Evolutionary conservation across 2,888 invertebrate genomes (phyloP), one percentile per base, ranked within the genome.

Genomic region (Dasysyrphus albostriatus): DNA sequence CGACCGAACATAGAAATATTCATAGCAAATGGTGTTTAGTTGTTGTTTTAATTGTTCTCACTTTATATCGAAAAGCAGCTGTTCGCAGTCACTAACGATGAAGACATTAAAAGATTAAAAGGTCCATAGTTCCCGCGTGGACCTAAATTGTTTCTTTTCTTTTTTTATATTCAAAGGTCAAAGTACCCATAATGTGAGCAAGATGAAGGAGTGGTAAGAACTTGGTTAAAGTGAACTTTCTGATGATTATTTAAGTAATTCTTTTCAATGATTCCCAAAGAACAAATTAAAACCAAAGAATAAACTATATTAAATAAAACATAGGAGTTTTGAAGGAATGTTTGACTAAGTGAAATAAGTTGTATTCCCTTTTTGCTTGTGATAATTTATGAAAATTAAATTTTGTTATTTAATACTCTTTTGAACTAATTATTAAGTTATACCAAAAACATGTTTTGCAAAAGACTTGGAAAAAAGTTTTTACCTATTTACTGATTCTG

Each of bases 221-320:
- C n/a, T 32, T 54, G 14, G 7, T n/a, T 14, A 4, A 14, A 7
- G 0, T 14, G 1, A 51, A 16, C 72, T 78, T 67, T 54, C 77
- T 12, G 32, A 73, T 83, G 73, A 54, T 54, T 14, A 32, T 54
- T 83, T 78, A 69, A 73, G 61, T 44, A 69, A 83, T 67, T 73
- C 69, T 44, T 77, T 37, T 44, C 47, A 67, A 77, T 65, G 67
- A 51, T 47, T 63, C 58, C 70, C 69, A 61, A 56, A 42, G 63
- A 44, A 29, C 44, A 78, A 78, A 58, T 58, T 78, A 73, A 65
- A 77, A 77, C 72, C 49, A 72, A 82, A 42, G 58, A 72, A 70
- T 24, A 24, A 2, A 65, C 51, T 19, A 34, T 10, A 16, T 10
- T 32, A 34, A 56, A 8, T 8, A 14, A 8, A 32, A 16, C n/a